Evolutionary conservation across 2,888 invertebrate genomes (phyloP), one percentile per base, ranked within the genome.

Genomic region (Sceliomorpha sp.): DNA sequence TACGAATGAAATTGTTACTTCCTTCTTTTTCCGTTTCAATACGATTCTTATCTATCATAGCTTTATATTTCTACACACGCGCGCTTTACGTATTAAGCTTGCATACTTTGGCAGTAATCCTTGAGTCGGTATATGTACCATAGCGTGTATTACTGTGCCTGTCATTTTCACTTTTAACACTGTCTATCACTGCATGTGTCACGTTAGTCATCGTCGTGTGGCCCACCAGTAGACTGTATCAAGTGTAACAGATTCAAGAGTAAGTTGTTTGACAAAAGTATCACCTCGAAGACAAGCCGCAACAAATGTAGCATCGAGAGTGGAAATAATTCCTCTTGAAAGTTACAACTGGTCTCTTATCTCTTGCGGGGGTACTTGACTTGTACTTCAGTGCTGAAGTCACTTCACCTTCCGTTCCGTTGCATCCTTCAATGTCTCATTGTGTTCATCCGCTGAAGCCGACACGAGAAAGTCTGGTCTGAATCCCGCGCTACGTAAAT

Each of bases 401-500:
- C 40, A 64, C 44, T 58, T 64, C 50, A 47, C 45, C 44, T 64
- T 60, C 53, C 69, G 56, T 72, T 62, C 42, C 44, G 53, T 53
- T 53, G 67, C 60, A 67, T 66, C 58, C 55, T 59, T 68, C 59
- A 55, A 44, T 66, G 62, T 68, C 45, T 58, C 62, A 64, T 59
- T 70, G 36, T 60, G 55, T 47, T 60, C 51, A 44, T 44, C 56
- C 17, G 32, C 15, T 26, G 39, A 60, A 70, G 45, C 45, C 31
- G 60, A 64, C 64, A 70, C 64, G 60, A 70, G 44, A 37, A 26
- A 34, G 12, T 37, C 32, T 55, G 34, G 37, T 48, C 48, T 17
- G 14, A 45, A 51, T 44, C 47, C 36, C 53, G 34, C 42, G 39
- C 29, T 39, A 26, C 15, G 1, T 17, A 45, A 64, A 64, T 66